Conservation (phyloP, 2,797 vertebrate species). For the Sebastiscus tertius region DNA sequence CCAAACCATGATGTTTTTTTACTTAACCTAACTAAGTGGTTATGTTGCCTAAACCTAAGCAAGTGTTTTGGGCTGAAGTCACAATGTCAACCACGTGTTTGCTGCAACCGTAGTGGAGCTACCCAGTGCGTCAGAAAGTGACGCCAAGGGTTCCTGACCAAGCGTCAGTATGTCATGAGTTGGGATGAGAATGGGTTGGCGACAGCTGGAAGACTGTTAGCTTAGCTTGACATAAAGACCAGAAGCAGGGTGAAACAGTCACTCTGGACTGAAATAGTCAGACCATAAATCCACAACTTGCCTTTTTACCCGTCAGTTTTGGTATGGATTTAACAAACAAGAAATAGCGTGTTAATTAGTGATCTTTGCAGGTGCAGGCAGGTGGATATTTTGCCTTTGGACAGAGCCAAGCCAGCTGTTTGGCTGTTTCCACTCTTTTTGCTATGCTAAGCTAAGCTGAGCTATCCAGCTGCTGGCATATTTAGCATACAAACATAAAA, state of each 20-base stretch:
- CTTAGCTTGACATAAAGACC: neutral
- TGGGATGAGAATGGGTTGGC: no score
- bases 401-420: neutral
- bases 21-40: no score
- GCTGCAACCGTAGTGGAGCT: no score
- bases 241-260: neutral
- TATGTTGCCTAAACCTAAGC: no score
- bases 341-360: neutral
- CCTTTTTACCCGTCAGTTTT: neutral
- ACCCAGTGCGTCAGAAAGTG: no score
- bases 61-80: no score
- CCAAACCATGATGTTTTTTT: no score
- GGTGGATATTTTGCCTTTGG: neutral
- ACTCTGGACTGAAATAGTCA: neutral
- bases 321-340: neutral
- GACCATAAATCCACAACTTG: neutral
- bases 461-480: no score
- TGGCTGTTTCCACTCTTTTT: neutral
- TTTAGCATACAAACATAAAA: neutral
- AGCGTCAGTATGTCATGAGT: no score
- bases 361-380: neutral
- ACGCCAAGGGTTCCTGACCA: no score
- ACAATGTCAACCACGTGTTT: no score
- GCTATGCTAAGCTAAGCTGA: neutral
- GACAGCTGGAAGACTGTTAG: neutral